Percentiles rank a stretch among this genome's conserved stretches.
Conservation (phyloP, 2,113 vertebrate species). For the Fregetta grallaria region DNA sequence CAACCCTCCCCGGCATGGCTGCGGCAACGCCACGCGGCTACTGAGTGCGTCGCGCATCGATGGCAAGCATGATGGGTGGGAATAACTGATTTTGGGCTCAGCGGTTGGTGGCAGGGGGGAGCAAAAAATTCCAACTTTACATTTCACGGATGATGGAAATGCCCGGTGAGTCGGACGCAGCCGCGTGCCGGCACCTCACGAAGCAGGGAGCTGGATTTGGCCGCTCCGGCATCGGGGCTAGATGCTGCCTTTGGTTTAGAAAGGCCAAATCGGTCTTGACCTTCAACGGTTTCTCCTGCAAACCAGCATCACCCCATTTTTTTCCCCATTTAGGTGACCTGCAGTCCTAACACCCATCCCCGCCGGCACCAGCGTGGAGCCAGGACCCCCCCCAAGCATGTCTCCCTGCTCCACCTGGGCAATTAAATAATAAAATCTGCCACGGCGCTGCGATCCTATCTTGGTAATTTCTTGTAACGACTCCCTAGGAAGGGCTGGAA, state of each 20-base stretch:
- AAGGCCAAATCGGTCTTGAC: neutral
- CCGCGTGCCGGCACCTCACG: neutral
- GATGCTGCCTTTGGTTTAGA: neutral
- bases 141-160: neutral
- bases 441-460: neutral
- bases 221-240: neutral
- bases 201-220: neutral
- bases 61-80: neutral
- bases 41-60: neutral
- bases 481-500: neutral
- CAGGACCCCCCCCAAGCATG: neutral
- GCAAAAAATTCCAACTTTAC: neutral
- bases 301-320: neutral
- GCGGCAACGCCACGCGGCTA: neutral
- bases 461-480: neutral
- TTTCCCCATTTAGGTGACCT: neutral
- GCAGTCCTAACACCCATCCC: neutral
- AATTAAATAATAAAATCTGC: neutral
- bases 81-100: neutral
- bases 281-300: neutral
- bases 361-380: fast-evolving
- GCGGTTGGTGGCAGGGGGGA: neutral
- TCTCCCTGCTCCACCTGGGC: neutral
- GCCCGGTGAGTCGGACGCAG: neutral
- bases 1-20: neutral